These are phyloP conservation scores for Anas platyrhynchos DNA, from an alignment of 2,113 vertebrate genomes.

Conservation along the genomic window DNA sequence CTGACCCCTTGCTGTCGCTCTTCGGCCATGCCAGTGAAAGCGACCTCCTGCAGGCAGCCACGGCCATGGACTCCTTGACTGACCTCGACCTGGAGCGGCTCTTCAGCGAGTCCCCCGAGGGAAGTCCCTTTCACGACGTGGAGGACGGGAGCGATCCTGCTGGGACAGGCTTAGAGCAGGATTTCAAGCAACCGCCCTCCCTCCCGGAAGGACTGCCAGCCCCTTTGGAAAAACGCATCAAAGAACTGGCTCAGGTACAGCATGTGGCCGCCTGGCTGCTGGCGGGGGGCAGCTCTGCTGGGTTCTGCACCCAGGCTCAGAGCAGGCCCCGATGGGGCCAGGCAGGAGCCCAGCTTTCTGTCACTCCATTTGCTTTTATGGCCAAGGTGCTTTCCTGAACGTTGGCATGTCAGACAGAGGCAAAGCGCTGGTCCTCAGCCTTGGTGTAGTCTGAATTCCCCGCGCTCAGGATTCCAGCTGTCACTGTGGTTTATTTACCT, in stretches of 20 bases:
- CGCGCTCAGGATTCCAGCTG: neutral
- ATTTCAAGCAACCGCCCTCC: constrained; percentile 74
- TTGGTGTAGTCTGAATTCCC: neutral
- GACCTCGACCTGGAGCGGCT: constrained; percentile 88
- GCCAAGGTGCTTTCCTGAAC: neutral
- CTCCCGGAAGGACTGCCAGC: constrained; percentile 86
- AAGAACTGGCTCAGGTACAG: constrained; percentile 84
- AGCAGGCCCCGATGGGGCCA: accelerated
- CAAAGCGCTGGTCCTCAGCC: neutral
- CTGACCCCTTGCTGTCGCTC: constrained; percentile 85
- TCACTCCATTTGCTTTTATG: accelerated
- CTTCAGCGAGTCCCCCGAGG: constrained; percentile 79
- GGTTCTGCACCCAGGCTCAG: neutral
- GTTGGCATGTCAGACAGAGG: neutral
- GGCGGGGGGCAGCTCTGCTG: neutral
- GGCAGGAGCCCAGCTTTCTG: neutral
- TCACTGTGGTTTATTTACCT: neutral
- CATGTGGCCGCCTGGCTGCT: accelerated
- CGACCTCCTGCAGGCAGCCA: constrained; percentile 87
- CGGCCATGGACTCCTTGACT: constrained; percentile 80
- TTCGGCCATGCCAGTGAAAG: constrained; percentile 85
- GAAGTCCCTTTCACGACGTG: constrained; percentile 74
- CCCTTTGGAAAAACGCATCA: constrained; percentile 82
- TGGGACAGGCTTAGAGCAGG: constrained; percentile 67
- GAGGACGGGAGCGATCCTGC: constrained; percentile 74